Base-by-base conservation (phyloP, 2,888 invertebrate genomes). In the Euplagia quadripunctaria region DNA sequence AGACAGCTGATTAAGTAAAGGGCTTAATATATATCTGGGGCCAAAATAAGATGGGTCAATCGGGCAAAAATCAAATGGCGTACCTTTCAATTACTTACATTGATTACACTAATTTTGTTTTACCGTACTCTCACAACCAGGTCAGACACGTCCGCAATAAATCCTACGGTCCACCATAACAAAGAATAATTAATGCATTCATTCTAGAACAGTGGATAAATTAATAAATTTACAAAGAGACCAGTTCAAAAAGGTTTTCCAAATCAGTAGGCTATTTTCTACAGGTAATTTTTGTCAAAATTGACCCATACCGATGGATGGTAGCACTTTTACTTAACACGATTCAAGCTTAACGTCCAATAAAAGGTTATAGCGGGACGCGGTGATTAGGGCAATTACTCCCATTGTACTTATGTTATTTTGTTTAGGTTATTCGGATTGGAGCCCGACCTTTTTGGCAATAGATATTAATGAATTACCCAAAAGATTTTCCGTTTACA, bases 311-410 rank as follows among this genome's bases (percentile, higher is more conserved):
- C 64, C 65, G 65, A 78, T 76, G 72, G 71, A 79, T 82, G 81
- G 58, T 49, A 58, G 43, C 83, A 85, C 79, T 83, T 90, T 92
- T 86, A 86, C 88, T 84, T 85, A 90, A 89, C 90, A 90, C 89
- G 90, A 78, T 81, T 84, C 82, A 85, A 87, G 80, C 88, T 90
- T 86, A 77, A 90, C 83, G 88, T 85, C 67, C 89, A 86, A 93
- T 93, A 92, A 93, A 93, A 89, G 78, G 85, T 89, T 88, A 93
- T 87, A 81, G 86, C 74, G 79, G 85, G 86, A 85, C 82, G 75
- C 84, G 84, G 88, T 89, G 89, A 92, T 92, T 92, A 92, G 90
- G 85, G 80, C 87, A 89, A 91, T 91, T 91, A 90, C 89, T 82
- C 85, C 81, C 81, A 89, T 90, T 89, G 88, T 89, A 83, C 87